Evolutionary conservation across 2,888 invertebrate genomes (phyloP).

Genomic region (Synanthedon andrenaeformis): DNA sequence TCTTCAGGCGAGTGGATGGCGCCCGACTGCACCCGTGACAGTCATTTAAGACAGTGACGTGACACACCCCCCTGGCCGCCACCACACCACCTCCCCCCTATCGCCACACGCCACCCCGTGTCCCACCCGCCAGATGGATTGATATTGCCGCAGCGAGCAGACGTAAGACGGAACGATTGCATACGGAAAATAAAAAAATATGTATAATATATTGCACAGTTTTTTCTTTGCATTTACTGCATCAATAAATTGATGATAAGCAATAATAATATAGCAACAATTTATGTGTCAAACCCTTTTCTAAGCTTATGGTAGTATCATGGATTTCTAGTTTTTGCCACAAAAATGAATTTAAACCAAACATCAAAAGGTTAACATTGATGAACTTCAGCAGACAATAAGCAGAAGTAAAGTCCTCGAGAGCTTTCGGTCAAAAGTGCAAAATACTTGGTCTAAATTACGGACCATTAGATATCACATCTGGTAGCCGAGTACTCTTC

Average conservation of each 20-base stretch:
- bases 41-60: slow-evolving; percentile 69
- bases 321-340: no score
- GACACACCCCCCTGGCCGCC: slow-evolving; percentile 30
- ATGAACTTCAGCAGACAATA: no score
- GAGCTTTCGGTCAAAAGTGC: slow-evolving; percentile 3
- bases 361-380: no score
- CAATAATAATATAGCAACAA: no score
- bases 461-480: slow-evolving; percentile 7
- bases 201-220: slow-evolving; percentile 22
- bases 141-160: slow-evolving; percentile 64
- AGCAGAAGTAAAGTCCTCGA: no score
- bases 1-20: slow-evolving; percentile 45
- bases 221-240: slow-evolving; percentile 16
- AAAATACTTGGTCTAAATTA: slow-evolving; percentile 1
- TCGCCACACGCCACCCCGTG: slow-evolving; percentile 5
- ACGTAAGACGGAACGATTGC: slow-evolving; percentile 66
- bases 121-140: slow-evolving; percentile 61
- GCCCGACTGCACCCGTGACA: slow-evolving; percentile 64
- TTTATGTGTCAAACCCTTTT: no score
- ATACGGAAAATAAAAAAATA: slow-evolving; percentile 40
- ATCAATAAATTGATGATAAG: background rate
- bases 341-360: no score
- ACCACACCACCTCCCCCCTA: slow-evolving; percentile 8
- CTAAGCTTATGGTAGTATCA: no score
- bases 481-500: slow-evolving; percentile 20